phyloP scores from a whole-genome alignment of 92 coral and sea anemone species.

The Epizoanthus rinbou region DNA sequence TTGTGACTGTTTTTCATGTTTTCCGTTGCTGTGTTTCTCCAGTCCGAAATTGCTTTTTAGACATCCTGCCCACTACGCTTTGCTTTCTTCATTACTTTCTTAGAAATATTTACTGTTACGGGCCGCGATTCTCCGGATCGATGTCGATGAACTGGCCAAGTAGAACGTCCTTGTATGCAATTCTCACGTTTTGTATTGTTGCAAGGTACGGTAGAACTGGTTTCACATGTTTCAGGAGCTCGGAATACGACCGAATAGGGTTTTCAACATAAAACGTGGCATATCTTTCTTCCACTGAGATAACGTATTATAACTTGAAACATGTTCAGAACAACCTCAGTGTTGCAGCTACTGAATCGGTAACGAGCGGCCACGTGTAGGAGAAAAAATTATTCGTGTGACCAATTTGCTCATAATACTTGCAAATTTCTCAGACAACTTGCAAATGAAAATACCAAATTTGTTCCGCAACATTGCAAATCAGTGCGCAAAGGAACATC shows the following conservation, averaged over 20 bases:
- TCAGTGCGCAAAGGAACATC: slow-evolving; percentile 10
- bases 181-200: too few species aligned
- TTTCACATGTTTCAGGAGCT: too few species aligned
- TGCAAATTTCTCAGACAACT: not conserved
- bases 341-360: too few species aligned
- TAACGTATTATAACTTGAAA: too few species aligned
- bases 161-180: too few species aligned
- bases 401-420: not conserved
- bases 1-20: slow-evolving; percentile 28
- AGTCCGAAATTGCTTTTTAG: slow-evolving; percentile 21
- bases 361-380: not conserved
- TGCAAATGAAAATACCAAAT: not conserved
- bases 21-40: slow-evolving; percentile 36
- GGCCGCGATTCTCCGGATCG: too few species aligned
- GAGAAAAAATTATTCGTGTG: not conserved
- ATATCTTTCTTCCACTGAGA: too few species aligned
- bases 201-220: too few species aligned
- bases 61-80: slow-evolving; percentile 16
- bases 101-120: slow-evolving; percentile 14
- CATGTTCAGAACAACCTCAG: too few species aligned
- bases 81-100: slow-evolving; percentile 22
- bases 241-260: too few species aligned
- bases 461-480: slow-evolving; percentile 2
- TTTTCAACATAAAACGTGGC: too few species aligned
- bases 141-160: too few species aligned